Base-by-base conservation (phyloP, 2,113 vertebrate genomes). In the Ctenodactylus gundi region DNA sequence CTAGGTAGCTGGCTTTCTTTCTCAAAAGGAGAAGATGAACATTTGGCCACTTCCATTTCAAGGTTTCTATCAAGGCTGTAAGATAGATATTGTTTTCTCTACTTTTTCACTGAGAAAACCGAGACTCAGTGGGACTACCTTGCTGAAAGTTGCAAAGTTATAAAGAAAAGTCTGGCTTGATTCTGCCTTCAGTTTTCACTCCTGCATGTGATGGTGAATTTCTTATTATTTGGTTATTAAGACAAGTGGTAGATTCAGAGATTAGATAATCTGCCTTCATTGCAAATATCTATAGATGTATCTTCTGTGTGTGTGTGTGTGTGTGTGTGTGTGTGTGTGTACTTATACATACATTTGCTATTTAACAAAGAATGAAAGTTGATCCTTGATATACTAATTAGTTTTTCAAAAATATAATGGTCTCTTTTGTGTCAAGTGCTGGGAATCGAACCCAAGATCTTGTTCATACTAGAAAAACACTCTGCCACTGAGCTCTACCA, bases 1-100 rank as follows among this genome's bases (percentile, higher is more conserved):
- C 51, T 64, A 73, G 89, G 93, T 90, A 90, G 95, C 72, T 95
- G 95, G 81, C 97, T 96, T 95, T 97, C 64, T 15, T 62, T 75
- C 29, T 44, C 14, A 70, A 65, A 81, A 20, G 72, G 25, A n/a
- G 72, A 46, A 27, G 34, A 73, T 15, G 2, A 76, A 10, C 4
- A 2, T 58, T 44, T 41, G 67, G 20, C 8, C 65, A 36, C 36
- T 39, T 67, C 39, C 41, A 5, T 29, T 53, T 82, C 13, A 60
- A 1, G 7, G 29, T 25, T 58, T 4, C 17, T 14, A 18, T 27
- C 15, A 17, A 10, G 23, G 41, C 72, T 39, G 60, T 49, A 76
- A 75, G 60, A 29, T 0, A 51, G 60, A 49, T 3, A 39, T 0
- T 31, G 6, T 55, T 86, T 89, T 78, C 55, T 85, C 13, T 55